phyloP scores from a whole-genome alignment of 2,888 invertebrate genomes.

The Junonia oenone region DNA sequence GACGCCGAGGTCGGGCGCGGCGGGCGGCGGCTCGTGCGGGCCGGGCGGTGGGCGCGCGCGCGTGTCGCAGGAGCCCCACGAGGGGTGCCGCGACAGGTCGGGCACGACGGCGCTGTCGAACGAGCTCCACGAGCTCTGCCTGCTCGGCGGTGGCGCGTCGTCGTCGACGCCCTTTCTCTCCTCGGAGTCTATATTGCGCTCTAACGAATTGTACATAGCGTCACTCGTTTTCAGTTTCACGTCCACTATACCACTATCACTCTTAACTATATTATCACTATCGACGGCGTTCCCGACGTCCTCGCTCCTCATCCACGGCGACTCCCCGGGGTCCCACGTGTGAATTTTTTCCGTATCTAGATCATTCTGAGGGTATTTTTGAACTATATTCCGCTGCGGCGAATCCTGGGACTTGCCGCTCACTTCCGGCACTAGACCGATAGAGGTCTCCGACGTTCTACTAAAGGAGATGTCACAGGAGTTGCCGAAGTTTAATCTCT shows the following conservation, averaged over 20 bases:
- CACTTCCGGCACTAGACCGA: conserved; percentile 31
- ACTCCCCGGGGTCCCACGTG: conserved; percentile 85
- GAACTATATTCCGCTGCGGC: conserved; percentile 48
- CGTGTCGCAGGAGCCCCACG: conserved; percentile 89
- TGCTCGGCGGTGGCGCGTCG: conserved; percentile 58
- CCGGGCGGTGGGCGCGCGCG: conserved; percentile 46
- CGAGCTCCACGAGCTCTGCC: conserved; percentile 89
- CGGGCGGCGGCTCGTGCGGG: conserved; percentile 42
- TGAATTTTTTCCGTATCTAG: conserved; percentile 75
- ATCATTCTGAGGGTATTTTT: conserved; percentile 47
- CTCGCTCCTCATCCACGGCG: conserved; percentile 43
- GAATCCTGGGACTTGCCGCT: conserved; percentile 40
- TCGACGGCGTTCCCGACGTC: conserved; percentile 50
- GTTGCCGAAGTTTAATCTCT: conserved; percentile 47
- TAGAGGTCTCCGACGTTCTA: conserved; percentile 29
- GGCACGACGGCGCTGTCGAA: conserved; percentile 88
- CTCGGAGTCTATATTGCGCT: conserved; percentile 82
- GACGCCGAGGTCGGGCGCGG: conserved; percentile 54
- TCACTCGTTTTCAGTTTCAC: conserved; percentile 77
- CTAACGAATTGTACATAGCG: conserved; percentile 84
- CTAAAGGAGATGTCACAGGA: conserved; percentile 37
- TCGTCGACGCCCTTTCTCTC: conserved; percentile 52
- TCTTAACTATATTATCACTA: conserved; percentile 70
- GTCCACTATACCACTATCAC: conserved; percentile 74
- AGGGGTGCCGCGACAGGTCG: conserved; percentile 87